A percentile compares a stretch with the other conserved stretches of the same genome.
phyloP scores from a whole-genome alignment of 2,113 vertebrate species.

The Hemibagrus wyckioides region DNA sequence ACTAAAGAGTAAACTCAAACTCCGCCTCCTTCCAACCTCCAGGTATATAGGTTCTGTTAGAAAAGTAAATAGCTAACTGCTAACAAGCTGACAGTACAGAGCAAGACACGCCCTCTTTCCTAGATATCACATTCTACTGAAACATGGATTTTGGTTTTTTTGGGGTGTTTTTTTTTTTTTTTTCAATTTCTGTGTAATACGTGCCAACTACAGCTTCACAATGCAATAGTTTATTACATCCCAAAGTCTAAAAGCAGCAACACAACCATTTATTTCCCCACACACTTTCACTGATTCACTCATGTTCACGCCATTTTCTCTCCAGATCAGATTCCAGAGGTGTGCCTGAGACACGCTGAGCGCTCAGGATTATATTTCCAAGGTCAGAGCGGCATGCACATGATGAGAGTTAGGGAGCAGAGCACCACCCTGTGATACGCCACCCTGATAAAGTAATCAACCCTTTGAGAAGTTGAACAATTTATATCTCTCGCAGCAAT shows the following conservation, averaged over 20 bases:
- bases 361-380: constrained; percentile 12
- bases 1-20: background rate
- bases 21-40: background rate
- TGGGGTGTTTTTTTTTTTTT: too few species aligned
- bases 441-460: constrained; percentile 5
- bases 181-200: too few species aligned
- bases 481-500: background rate
- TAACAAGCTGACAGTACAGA: background rate
- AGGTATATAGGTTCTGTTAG: background rate
- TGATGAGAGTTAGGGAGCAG: background rate
- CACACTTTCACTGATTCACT: background rate
- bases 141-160: too few species aligned
- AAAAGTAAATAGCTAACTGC: background rate
- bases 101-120: background rate
- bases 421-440: background rate
- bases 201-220: background rate
- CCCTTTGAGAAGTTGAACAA: background rate
- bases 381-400: background rate
- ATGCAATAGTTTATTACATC: background rate
- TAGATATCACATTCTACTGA: too few species aligned
- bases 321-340: constrained; percentile 1
- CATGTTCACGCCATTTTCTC: background rate
- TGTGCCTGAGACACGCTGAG: background rate
- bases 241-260: background rate
- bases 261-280: background rate